A percentile compares a stretch with the other conserved stretches of the same genome.
phyloP scores from a whole-genome alignment of 2,888 invertebrate species.

The Sipha maydis region DNA sequence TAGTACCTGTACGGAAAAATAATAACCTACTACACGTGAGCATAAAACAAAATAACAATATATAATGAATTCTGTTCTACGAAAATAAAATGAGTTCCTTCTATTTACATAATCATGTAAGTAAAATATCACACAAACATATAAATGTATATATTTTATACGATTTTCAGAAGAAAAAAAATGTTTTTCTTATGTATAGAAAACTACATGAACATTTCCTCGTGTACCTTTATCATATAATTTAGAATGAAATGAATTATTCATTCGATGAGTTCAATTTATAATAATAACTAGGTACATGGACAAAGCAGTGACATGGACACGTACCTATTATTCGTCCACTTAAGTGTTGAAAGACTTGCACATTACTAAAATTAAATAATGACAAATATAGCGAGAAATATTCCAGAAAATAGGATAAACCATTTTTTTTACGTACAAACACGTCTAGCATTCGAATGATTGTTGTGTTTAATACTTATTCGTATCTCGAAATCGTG shows the following conservation, averaged over 20 bases:
- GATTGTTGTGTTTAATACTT: too few relatives aligned
- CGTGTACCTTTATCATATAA: too few relatives aligned
- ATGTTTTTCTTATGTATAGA: background rate
- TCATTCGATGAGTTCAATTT: slow-evolving; percentile 11
- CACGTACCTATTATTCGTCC: background rate
- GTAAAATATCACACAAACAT: background rate
- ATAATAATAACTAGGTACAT: background rate
- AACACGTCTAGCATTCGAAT: too few relatives aligned
- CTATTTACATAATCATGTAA: slow-evolving; percentile 19
- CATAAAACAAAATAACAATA: background rate
- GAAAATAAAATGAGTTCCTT: slow-evolving; percentile 6
- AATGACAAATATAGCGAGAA: background rate
- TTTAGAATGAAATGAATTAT: slow-evolving; percentile 3
- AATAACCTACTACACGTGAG: background rate
- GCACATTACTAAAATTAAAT: background rate
- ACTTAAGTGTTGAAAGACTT: background rate
- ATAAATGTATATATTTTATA: too few relatives aligned
- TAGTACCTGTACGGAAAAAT: background rate
- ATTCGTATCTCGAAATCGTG: too few relatives aligned
- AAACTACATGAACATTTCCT: background rate
- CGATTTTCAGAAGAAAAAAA: background rate
- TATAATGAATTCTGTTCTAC: background rate
- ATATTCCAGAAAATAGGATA: too few relatives aligned
- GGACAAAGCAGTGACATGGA: too few relatives aligned
- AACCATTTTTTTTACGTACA: too few relatives aligned